Percentiles rank a stretch among this genome's conserved stretches.
phyloP scores from a whole-genome alignment of 2,797 vertebrate species.

The Spinus olivaceus region DNA sequence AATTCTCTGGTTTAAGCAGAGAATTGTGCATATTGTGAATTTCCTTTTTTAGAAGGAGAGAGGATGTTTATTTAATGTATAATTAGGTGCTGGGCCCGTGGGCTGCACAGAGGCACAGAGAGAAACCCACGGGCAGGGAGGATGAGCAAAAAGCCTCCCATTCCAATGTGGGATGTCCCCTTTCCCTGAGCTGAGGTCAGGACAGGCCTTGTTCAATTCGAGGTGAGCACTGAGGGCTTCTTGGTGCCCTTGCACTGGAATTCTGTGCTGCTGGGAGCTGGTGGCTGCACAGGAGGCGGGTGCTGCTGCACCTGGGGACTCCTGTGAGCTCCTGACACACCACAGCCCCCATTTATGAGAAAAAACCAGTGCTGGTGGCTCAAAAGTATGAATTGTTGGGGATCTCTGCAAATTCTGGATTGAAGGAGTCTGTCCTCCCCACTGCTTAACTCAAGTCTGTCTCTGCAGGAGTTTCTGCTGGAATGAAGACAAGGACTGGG shows the following conservation, averaged over 20 bases:
- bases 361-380: background rate
- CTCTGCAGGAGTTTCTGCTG: background rate
- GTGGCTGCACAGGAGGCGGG: background rate
- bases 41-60: background rate
- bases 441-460: rapidly evolving
- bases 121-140: rapidly evolving
- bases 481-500: background rate
- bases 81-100: background rate
- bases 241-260: background rate
- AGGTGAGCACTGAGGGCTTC: background rate
- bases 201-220: background rate
- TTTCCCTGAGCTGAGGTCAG: background rate
- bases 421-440: background rate
- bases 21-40: background rate
- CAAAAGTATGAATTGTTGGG: background rate
- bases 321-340: background rate
- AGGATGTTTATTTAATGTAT: background rate
- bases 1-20: background rate
- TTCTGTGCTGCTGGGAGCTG: background rate
- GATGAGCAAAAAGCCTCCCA: background rate
- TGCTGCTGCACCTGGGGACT: rapidly evolving
- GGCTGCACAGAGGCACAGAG: background rate
- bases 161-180: rapidly evolving
- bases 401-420: background rate
- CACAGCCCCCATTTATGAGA: background rate